These are phyloP conservation scores for Drosophila kanekoi DNA, from an alignment of 2,888 invertebrate species.

Conservation along the genomic window DNA sequence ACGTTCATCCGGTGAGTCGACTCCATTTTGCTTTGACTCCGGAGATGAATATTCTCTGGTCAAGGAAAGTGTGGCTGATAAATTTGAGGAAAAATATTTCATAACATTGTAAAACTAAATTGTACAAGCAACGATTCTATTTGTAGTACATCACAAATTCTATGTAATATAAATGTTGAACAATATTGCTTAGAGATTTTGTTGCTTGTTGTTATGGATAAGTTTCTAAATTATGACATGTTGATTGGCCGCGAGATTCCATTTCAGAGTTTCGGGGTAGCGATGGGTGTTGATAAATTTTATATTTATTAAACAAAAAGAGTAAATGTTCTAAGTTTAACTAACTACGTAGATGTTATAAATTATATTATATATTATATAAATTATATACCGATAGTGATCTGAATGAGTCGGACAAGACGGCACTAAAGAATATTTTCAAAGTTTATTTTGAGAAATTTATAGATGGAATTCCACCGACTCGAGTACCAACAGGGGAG, in stretches of 20 bases:
- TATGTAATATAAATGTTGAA: conserved; percentile 20
- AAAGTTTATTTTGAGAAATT: no score
- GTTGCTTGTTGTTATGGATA: not conserved
- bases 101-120: no score
- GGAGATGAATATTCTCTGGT: no score
- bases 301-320: not conserved
- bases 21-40: not conserved
- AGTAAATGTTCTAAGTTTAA: not conserved
- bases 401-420: not conserved
- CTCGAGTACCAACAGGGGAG: no score
- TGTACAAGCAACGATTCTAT: no score
- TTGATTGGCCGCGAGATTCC: not conserved
- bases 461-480: no score
- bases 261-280: not conserved
- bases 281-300: not conserved
- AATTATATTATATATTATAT: no score
- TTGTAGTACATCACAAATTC: conserved; percentile 5
- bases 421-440: no score
- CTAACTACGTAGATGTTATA: not conserved
- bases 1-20: conserved; percentile 2
- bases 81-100: no score
- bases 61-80: no score
- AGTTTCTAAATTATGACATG: conserved; percentile 8
- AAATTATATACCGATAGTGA: no score
- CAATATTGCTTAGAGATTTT: not conserved